These are phyloP conservation scores for Heliconius eleuchia DNA, from an alignment of 1,140 invertebrate genomes.

Conservation along the genomic window DNA sequence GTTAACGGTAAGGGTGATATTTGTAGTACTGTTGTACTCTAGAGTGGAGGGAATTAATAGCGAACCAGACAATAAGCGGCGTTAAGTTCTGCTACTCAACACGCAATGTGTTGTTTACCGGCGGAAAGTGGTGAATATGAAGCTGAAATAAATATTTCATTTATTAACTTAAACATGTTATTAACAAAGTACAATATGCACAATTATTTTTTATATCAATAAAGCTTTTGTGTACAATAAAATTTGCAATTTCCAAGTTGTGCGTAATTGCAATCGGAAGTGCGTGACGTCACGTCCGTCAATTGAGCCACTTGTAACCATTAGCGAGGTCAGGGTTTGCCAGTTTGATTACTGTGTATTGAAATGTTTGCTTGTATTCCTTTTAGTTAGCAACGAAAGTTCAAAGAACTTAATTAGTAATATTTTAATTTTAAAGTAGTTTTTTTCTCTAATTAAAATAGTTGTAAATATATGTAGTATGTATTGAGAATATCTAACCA, in stretches of 20 bases:
- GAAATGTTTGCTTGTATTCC: slow-evolving; percentile 10
- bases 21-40: no score
- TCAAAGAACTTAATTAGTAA: background rate
- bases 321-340: slow-evolving; percentile 64
- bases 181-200: background rate
- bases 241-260: slow-evolving; percentile 33
- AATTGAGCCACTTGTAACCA: slow-evolving; percentile 62
- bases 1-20: no score
- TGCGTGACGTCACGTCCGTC: slow-evolving; percentile 66
- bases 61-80: no score
- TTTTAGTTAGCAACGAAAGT: background rate
- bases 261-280: slow-evolving; percentile 58
- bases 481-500: background rate
- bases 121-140: no score
- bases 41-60: no score
- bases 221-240: slow-evolving; percentile 18
- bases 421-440: background rate
- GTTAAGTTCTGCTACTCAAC: no score
- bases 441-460: background rate
- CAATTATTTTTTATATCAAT: background rate
- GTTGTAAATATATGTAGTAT: background rate
- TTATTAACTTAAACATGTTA: background rate
- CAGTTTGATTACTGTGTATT: slow-evolving; percentile 11
- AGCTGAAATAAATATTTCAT: no score
- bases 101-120: no score